Percentiles rank a stretch among this genome's conserved stretches.
phyloP scores from a whole-genome alignment of 2,797 vertebrate species.

The Diplodus puntazzo region DNA sequence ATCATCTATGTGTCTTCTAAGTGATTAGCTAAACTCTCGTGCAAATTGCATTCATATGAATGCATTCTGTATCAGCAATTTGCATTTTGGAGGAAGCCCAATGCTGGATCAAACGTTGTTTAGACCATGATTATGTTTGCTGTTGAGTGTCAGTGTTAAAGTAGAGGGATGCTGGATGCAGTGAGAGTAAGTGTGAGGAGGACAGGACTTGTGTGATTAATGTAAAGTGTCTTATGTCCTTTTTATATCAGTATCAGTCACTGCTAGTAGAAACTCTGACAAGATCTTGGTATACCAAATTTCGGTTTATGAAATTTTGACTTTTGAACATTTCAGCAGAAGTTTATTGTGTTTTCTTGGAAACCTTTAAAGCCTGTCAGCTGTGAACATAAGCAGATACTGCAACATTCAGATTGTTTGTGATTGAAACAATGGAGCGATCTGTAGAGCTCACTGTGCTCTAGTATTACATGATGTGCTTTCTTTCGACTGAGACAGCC shows the following conservation, averaged over 20 bases:
- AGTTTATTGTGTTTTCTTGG: slow-evolving; percentile 32
- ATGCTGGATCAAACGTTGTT: neutral
- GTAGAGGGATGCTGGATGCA: neutral
- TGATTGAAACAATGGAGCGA: neutral
- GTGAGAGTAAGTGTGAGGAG: neutral
- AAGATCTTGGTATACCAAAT: neutral
- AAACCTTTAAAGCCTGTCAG: slow-evolving; percentile 21
- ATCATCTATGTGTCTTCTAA: neutral
- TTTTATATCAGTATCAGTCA: neutral
- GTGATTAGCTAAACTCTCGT: neutral
- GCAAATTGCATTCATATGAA: neutral
- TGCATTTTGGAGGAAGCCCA: neutral
- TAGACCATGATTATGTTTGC: neutral
- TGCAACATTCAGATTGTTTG: neutral
- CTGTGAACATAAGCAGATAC: slow-evolving; percentile 17
- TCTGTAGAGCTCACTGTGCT: neutral
- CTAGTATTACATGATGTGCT: neutral
- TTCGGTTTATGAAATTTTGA: neutral
- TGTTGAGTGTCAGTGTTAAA: neutral
- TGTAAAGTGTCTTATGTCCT: too few relatives aligned
- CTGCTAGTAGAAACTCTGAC: neutral
- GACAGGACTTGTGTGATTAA: neutral
- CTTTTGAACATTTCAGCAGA: neutral
- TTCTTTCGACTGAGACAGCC: neutral
- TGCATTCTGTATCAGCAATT: neutral